Evolutionary conservation across 2,888 invertebrate species (phyloP), one percentile per base, ranked within the genome.

Genomic region (Sturmia bella): DNA sequence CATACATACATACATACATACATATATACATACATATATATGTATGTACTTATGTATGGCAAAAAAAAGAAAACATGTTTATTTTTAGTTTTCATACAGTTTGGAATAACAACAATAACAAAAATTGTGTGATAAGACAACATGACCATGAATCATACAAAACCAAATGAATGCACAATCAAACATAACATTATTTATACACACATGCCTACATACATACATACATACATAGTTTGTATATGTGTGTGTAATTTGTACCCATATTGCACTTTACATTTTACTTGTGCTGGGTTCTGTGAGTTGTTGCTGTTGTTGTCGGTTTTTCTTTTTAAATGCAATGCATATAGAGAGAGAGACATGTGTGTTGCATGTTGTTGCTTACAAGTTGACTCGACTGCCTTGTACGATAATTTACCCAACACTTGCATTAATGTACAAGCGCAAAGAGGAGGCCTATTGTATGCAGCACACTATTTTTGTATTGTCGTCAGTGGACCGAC

Each of bases 141-240:
- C 66, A 80, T 80, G 76, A 72, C 72, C 80, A 80, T 80, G 80
- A 80, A 80, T 80, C 80, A 80, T 80, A 66, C 54, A 69, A 73
- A 45, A 63, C 63, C 61, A 73, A 73, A 73, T 64, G 64, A 64
- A 37, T 45, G 41, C 54, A 45, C 19, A 56, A 32, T n/a, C 43
- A 27, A 15, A 66, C 32, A 7, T 32, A 32, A 7, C 32, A 32
- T 32, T 32, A 32, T 32, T 32, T 43, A 59, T 19, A 39, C 45
- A 37, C 48, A 4, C 4, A 12, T 43, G 2, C 52, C 17, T 11
- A 32, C 15, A 68, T 27, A 13, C 27, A 61, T 61, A 1, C n/a
- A 24, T 13, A 4, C 11, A 45, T 7, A 45, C 45, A 45, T 45
- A 3, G n/a, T n/a, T n/a, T 15, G 15, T 17, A 45, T 45, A 15